These are phyloP conservation scores for Acleris laterana DNA, from an alignment of 2,888 invertebrate genomes.

Conservation along the genomic window DNA sequence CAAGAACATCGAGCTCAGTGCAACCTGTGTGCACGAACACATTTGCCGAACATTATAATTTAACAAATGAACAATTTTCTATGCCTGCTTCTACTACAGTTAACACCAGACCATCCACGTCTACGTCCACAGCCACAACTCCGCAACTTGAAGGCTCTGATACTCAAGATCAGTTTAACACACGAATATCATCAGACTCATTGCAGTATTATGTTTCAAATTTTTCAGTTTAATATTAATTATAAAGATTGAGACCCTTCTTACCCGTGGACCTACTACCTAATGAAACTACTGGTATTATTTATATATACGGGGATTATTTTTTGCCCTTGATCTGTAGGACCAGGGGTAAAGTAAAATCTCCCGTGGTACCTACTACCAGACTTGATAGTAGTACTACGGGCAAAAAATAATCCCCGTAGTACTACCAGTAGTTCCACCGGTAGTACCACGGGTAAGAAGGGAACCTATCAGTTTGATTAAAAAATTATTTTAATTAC, in stretches of 20 bases:
- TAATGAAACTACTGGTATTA: slow-evolving; percentile 6
- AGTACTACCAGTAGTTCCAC: slow-evolving; percentile 13
- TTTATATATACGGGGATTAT: slow-evolving; percentile 9
- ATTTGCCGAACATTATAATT: slow-evolving; percentile 7
- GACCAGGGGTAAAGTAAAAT: slow-evolving; percentile 9
- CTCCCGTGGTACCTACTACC: slow-evolving; percentile 9
- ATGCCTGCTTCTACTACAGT: not conserved
- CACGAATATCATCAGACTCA: slow-evolving; percentile 3
- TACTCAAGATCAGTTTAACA: slow-evolving; percentile 12
- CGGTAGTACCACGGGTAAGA: slow-evolving; percentile 16
- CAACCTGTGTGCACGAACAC: slow-evolving; percentile 6
- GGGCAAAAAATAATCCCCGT: slow-evolving; percentile 16
- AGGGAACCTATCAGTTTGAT: slow-evolving; percentile 6
- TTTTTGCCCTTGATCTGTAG: slow-evolving; percentile 9
- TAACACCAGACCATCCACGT: slow-evolving; percentile 12
- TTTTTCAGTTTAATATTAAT: slow-evolving; percentile 11
- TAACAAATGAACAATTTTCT: slow-evolving; percentile 7
- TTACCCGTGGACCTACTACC: too few species aligned
- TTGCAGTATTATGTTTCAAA: slow-evolving; percentile 15
- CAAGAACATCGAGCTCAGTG: slow-evolving; percentile 5
- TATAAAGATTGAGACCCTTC: slow-evolving; percentile 5
- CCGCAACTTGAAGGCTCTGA: slow-evolving; percentile 4
- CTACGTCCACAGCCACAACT: slow-evolving; percentile 19
- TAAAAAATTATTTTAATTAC: slow-evolving; percentile 4
- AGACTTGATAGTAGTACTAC: slow-evolving; percentile 16